These are phyloP conservation scores for Bombus consobrinus DNA, from an alignment of 1,140 invertebrate species.

Conservation along the genomic window DNA sequence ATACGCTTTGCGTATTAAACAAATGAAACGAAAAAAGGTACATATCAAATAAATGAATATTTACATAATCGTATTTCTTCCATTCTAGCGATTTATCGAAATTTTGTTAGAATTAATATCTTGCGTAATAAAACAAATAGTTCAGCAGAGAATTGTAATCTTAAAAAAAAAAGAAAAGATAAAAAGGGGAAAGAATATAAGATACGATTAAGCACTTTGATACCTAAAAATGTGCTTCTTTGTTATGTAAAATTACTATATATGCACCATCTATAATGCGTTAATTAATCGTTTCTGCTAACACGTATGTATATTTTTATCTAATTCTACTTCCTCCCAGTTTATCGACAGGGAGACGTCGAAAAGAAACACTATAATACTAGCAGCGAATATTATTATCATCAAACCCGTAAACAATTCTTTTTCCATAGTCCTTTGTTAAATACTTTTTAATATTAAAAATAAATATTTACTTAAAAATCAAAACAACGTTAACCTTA, in stretches of 20 bases:
- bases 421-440: neutral
- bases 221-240: no score
- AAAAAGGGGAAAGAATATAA: no score
- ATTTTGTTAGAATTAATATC: neutral
- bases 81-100: neutral
- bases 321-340: no score
- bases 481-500: neutral
- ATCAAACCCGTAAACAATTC: neutral
- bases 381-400: no score
- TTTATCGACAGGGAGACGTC: neutral
- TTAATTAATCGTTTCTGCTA: no score
- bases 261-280: no score
- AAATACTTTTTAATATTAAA: neutral
- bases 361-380: neutral
- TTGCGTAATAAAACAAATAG: neutral
- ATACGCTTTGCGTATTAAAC: neutral
- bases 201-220: no score
- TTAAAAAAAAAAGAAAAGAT: no score
- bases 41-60: neutral
- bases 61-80: neutral
- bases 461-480: neutral
- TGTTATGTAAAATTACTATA: no score
- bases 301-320: neutral
- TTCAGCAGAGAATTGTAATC: no score
- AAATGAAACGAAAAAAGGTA: neutral